Base-by-base conservation (phyloP, 2,797 vertebrate species). In the Coluber constrictor region DNA sequence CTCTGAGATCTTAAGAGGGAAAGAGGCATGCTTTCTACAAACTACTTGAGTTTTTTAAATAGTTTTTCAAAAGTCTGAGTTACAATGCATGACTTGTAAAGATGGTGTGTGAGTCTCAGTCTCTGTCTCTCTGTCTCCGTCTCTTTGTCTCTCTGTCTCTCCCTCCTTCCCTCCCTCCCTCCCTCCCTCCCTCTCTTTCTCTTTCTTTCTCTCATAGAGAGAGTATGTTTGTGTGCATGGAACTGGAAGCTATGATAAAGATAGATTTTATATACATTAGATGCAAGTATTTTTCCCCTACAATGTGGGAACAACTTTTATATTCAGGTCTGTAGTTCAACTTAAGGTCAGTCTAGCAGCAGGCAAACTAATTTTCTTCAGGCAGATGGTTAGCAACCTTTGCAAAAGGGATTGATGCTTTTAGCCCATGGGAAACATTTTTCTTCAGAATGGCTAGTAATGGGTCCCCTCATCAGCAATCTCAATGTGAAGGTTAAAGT, bases 331-430 rank as follows among this genome's bases (percentile, higher is more conserved):
- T 93, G 51, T 51, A 94, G 79, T 90, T 66, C 70, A 94, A 93
- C 37, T 86, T 25, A 63, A 23, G 54, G 56, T 96, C 79, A 55
- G 55, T 5, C 25, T 91, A 20, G 5, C 92, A 51, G 2, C 92
- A 55, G 93, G 61, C 94, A 37, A 74, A 32, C 5, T 92, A 9
- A 79, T 96, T 96, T 94, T 93, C 59, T 89, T 90, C 92, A 93
- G 18, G n/a, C 25, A 94, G 43, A 20, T 92, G 87, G 20, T 59
- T 66, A 60, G 59, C 88, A 90, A 92, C 86, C 90, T 95, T 90
- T 90, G 61, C n/a, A 88, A 93, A 88, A 16, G 63, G 25, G 60
- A 90, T 93, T 66, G 83, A 59, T 86, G 60, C 56, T 92, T 88
- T 93, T 66, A 90, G 70, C 66, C 86, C 90, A 88, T 9, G 54